Base-by-base conservation (phyloP, 2,113 vertebrate species). In the Oxyura jamaicensis region DNA sequence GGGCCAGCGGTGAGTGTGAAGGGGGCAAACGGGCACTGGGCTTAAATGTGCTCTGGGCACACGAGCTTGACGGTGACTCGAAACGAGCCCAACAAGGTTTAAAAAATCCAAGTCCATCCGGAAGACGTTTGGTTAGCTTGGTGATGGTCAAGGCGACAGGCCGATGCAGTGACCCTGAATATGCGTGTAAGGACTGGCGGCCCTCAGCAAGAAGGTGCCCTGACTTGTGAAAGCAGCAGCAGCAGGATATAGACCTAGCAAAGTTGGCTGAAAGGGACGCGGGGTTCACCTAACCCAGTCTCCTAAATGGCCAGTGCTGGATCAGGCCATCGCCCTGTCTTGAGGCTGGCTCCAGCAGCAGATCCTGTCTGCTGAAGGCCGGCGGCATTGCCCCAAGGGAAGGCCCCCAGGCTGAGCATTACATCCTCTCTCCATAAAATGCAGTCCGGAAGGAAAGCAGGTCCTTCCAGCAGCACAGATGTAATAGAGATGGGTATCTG, bases 381-480 rank as follows among this genome's bases (percentile, higher is more conserved):
- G 7, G n/a, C 14, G 13, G 46, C 8, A 6, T 53, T 53, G 25
- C 55, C 26, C 69, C 68, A 36, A 26, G n/a, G 16, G 18, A 20
- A 10, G 52, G 35, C 50, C 19, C 35, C 11, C 26, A 13, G 52
- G 48, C 35, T 39, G 19, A 41, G 36, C 18, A 55, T 73, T 18
- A 39, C 31, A 28, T 13, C 6, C 52, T 55, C 35, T 14, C 35
- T 29, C 28, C 9, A 13, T 26, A 13, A 29, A 53, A 73, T 10
- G 19, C 69, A 39, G 8, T 29, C 7, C 6, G 10, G 41, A 13
- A 59, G 25, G 33, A 76, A 33, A 36, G 29, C 31, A 5, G 19
- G 14, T 33, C 28, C 12, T 46, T 13, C n/a, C 8, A 29, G 46
- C 25, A 55, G 48, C 50, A 20, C 35, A 10, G 22, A 0, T 0